Conservation (phyloP, 2,797 vertebrate species). For the Moxostoma hubbsi region DNA sequence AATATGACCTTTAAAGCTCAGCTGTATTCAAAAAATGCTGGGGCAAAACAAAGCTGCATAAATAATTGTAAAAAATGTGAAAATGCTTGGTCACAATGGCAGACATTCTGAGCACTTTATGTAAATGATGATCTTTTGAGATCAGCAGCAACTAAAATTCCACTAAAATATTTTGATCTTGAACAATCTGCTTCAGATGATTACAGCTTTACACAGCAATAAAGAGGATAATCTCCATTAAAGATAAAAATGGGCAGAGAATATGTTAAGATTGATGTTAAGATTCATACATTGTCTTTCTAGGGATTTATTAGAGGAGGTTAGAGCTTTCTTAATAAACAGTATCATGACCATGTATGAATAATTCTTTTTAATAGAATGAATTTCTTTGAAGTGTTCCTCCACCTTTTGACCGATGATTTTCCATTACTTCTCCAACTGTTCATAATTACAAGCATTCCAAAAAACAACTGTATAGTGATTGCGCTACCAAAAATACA, state of each 20-base stretch:
- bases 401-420: not conserved
- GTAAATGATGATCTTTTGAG: slow-evolving; percentile 41
- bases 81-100: slow-evolving; percentile 31
- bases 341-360: slow-evolving; percentile 2
- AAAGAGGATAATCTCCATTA: slow-evolving; percentile 55
- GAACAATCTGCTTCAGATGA: slow-evolving; percentile 52
- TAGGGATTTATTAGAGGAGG: slow-evolving; percentile 25
- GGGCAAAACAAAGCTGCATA: not conserved
- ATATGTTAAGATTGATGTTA: slow-evolving; percentile 26
- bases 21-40: not conserved
- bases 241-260: slow-evolving; percentile 42
- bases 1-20: slow-evolving; percentile 38
- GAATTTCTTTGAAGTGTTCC: not conserved
- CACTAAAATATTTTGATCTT: slow-evolving; percentile 44
- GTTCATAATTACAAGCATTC: no score
- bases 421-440: no score
- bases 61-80: slow-evolving; percentile 22
- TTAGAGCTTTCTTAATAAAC: not conserved
- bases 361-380: not conserved
- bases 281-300: slow-evolving; percentile 18
- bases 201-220: slow-evolving; percentile 48
- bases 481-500: no score
- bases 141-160: slow-evolving; percentile 42
- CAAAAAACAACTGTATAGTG: no score
- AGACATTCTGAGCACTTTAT: slow-evolving; percentile 50